Conservation (phyloP, 2,888 invertebrate species). For the Clostera curtula region DNA sequence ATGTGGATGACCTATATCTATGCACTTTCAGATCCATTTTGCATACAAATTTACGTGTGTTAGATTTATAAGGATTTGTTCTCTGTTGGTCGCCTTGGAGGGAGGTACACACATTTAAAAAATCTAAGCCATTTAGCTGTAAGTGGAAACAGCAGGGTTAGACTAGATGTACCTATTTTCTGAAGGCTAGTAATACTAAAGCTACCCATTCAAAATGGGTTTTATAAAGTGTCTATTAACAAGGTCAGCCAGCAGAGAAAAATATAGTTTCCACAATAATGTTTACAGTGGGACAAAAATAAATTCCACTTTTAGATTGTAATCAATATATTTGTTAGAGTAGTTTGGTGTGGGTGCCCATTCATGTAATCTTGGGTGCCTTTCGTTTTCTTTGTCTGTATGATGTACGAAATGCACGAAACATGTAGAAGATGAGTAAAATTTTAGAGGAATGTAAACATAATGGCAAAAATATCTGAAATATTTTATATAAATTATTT, state of each 20-base stretch:
- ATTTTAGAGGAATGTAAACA: constrained; percentile 45
- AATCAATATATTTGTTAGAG: constrained; percentile 72
- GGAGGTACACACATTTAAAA: too few relatives aligned
- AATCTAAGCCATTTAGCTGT: too few relatives aligned
- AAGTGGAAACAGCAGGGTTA: too few relatives aligned
- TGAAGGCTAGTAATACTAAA: too few relatives aligned
- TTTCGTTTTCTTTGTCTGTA: constrained; percentile 78
- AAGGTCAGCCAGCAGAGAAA: constrained; percentile 37
- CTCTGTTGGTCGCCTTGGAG: constrained; percentile 50
- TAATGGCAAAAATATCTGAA: constrained; percentile 51
- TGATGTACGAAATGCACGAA: constrained; percentile 92
- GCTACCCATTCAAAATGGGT: too few relatives aligned
- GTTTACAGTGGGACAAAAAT: constrained; percentile 43
- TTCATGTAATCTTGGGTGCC: constrained; percentile 71
- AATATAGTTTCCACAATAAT: constrained; percentile 33
- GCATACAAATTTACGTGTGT: constrained; percentile 49
- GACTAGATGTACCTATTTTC: too few relatives aligned
- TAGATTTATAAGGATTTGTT: constrained; percentile 41
- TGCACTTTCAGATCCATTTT: constrained; percentile 58
- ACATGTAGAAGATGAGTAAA: constrained; percentile 86
- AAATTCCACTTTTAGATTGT: constrained; percentile 60
- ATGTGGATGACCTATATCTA: constrained; percentile 15
- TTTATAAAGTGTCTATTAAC: constrained; percentile 14
- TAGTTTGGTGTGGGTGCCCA: constrained; percentile 72
- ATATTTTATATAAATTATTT: constrained; percentile 67